These are phyloP conservation scores for Oreortyx pictus DNA, from an alignment of 2,797 vertebrate species.

Conservation along the genomic window DNA sequence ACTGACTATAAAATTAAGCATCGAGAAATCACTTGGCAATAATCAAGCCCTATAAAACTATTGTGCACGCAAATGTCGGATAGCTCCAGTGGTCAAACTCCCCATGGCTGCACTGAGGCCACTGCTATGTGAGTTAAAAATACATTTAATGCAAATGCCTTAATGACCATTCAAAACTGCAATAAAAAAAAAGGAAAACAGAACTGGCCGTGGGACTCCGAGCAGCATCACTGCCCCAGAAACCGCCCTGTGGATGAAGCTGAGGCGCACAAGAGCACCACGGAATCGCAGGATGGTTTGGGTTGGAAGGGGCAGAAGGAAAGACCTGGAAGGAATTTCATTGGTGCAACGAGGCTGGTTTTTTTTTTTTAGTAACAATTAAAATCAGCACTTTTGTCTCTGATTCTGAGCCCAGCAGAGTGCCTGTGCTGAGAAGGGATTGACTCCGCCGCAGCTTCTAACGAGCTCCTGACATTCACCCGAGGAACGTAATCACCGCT, in stretches of 20 bases:
- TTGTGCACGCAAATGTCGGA: background rate
- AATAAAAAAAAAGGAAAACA: background rate
- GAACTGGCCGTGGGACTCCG: constrained; percentile 29
- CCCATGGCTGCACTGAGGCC: background rate
- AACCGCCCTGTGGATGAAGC: constrained; percentile 43
- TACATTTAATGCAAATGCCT: background rate
- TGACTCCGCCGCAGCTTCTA: background rate
- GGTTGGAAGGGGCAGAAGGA: no score
- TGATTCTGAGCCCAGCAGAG: background rate
- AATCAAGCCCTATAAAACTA: background rate
- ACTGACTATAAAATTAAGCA: background rate
- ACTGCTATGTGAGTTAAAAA: background rate
- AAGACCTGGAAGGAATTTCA: background rate
- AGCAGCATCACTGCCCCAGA: constrained; percentile 53
- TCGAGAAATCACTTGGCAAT: background rate
- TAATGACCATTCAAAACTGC: constrained; percentile 21
- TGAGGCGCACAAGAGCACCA: background rate
- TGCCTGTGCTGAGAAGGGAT: background rate
- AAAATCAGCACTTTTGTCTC: background rate
- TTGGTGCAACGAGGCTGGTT: background rate
- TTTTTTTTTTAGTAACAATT: background rate
- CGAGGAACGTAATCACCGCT: background rate
- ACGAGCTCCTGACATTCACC: background rate
- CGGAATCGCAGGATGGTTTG: no score
- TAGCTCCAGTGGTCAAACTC: background rate